A percentile compares a stretch with the other conserved stretches of the same genome.
phyloP scores from a whole-genome alignment of 2,888 invertebrate species.

The Dexiosoma caninum region DNA sequence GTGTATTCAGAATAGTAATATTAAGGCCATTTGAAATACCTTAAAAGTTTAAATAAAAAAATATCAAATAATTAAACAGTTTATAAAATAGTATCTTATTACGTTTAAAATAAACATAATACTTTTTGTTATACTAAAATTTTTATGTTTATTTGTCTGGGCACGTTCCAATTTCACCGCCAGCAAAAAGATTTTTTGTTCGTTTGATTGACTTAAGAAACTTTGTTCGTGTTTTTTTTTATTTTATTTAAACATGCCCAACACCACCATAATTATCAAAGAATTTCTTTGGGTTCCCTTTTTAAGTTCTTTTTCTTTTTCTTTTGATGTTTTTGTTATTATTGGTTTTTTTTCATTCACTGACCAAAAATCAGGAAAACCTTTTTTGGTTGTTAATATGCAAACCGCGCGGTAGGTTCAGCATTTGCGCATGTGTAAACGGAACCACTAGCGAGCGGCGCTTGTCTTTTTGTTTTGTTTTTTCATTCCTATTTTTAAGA shows the following conservation, averaged over 20 bases:
- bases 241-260: slow-evolving; percentile 37
- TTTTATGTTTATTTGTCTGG: slow-evolving; percentile 50
- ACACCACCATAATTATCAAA: slow-evolving; percentile 60
- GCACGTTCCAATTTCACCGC: slow-evolving; percentile 54
- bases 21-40: background rate
- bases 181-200: background rate
- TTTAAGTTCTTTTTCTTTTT: background rate
- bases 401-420: slow-evolving; percentile 59
- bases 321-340: background rate
- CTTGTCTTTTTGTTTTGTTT: slow-evolving; percentile 52
- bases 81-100: slow-evolving; percentile 49
- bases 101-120: slow-evolving; percentile 45
- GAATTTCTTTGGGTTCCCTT: slow-evolving; percentile 41
- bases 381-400: slow-evolving; percentile 52
- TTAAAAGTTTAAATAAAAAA: background rate
- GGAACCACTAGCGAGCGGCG: slow-evolving; percentile 48
- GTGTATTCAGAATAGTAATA: background rate
- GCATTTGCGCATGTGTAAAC: slow-evolving; percentile 54
- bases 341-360: background rate
- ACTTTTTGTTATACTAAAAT: slow-evolving; percentile 36
- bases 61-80: background rate
- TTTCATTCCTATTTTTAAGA: slow-evolving; percentile 13
- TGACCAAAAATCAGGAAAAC: slow-evolving; percentile 44
- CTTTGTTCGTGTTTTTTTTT: slow-evolving; percentile 19
- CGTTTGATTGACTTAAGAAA: background rate